Percentiles rank a stretch among this genome's conserved stretches.
phyloP scores from a whole-genome alignment of 2,888 invertebrate species.

The Pharmacophagus antenor region DNA sequence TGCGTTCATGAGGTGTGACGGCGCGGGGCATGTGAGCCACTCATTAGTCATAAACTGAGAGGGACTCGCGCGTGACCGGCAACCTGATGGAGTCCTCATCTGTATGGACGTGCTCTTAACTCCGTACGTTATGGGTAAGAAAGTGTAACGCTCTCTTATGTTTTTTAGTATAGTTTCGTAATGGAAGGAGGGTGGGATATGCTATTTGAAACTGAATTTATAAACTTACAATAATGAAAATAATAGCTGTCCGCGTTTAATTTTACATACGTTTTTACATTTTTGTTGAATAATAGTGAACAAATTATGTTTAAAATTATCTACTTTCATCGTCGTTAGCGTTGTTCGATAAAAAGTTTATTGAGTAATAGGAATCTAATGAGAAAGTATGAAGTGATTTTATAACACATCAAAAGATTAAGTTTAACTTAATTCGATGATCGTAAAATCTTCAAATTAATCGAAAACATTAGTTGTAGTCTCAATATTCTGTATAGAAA shows the following conservation, averaged over 20 bases:
- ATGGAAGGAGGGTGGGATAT: constrained; percentile 25
- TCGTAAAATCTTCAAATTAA: too few relatives aligned
- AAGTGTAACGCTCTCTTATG: constrained; percentile 39
- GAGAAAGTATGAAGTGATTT: too few relatives aligned
- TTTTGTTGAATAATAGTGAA: too few relatives aligned
- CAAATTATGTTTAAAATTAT: too few relatives aligned
- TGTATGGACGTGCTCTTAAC: constrained; percentile 49
- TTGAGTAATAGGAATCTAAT: too few relatives aligned
- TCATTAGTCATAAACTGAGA: constrained; percentile 77
- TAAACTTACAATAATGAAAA: neutral
- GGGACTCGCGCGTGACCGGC: constrained; percentile 64
- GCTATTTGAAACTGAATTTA: neutral
- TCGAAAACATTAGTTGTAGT: too few relatives aligned
- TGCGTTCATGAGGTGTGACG: constrained; percentile 45
- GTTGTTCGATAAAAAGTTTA: too few relatives aligned
- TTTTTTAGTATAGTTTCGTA: constrained; percentile 28
- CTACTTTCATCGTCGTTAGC: too few relatives aligned
- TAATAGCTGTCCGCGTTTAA: neutral
- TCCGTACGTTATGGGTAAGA: constrained; percentile 20
- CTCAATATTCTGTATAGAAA: too few relatives aligned
- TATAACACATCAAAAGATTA: too few relatives aligned
- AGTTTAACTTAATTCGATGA: too few relatives aligned
- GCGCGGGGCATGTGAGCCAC: constrained; percentile 65
- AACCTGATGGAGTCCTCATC: constrained; percentile 53
- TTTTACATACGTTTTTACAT: too few relatives aligned